Evolutionary conservation across 2,888 invertebrate genomes (phyloP), one percentile per base, ranked within the genome.

Genomic region (Leptinotarsa haldemani): DNA sequence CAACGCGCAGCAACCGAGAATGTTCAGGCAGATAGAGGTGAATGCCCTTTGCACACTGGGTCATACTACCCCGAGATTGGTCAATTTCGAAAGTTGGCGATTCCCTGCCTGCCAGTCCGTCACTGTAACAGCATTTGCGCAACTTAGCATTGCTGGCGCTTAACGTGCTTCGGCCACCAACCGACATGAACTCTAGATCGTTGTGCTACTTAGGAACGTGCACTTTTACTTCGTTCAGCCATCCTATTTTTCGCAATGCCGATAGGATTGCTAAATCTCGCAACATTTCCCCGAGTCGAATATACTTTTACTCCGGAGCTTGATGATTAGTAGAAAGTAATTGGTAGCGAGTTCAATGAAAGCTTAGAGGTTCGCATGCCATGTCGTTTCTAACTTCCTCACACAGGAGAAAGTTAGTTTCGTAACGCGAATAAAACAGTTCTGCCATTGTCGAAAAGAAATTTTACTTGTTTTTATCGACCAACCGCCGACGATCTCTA

Each of bases 101-200:
- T 78, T 75, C 76, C 79, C 79, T 76, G 79, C 18, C 52, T 40
- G 81, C 75, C 79, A 50, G 16, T 72, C 66, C 47, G 70, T 74
- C 80, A 80, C 77, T 76, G 80, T 79, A 80, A 80, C 56, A 68
- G 20, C 64, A 76, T 81, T 86, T 85, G 84, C 85, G 84, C 85
- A 85, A 86, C 46, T 47, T n/a, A 3, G 30, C 61, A 40, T 40
- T 61, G 7, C 15, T 56, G 68, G 83, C 82, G 82, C 83, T 81
- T 80, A 84, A 82, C 82, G 82, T 85, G 87, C 86, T 86, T 85
- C 86, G 86, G 86, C 84, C 85, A 83, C 81, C 86, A 82, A 68
- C 83, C 85, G 73, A 73, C 74, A 79, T 79, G 80, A 81, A 81
- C 79, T 77, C 79, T 63, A 80, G 81, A 80, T 82, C 82, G 73